Evolutionary conservation across 1,140 invertebrate species (phyloP), one percentile per base, ranked within the genome.

Genomic region (Copidosoma floridanum): DNA sequence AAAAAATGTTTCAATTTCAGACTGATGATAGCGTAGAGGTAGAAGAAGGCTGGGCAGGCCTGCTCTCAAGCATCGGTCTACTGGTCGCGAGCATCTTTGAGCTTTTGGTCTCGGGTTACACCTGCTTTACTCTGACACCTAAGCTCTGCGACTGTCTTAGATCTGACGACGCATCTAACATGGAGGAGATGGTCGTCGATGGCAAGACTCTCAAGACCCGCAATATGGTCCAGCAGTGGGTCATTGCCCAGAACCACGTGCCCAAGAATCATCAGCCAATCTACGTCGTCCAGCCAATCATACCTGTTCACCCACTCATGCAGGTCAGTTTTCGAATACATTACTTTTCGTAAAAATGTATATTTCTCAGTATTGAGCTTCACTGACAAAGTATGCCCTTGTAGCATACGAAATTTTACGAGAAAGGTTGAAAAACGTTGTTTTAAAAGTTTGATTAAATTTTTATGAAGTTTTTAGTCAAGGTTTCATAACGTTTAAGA

Each of bases 171-270:
- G 65, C 67, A 6, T 60, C 64, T 1, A 69, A 77, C 21, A 54
- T 58, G 0, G 50, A 55, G 61, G 54, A 21, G 8, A 12, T 18
- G n/a, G 46, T 29, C 24, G 37, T 29, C 11, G 48, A 50, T n/a
- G 68, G 58, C 38, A 72, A 75, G 21, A 69, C 67, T 3, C 50
- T 80, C 12, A 80, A 80, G 58, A 78, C 75, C 0, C 67, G 71
- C 18, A 80, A 80, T 64, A 80, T 80, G 77, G 78, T 80, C 1
- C 77, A 78, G 29, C 78, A 80, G 41, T 80, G 78, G 78, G 76
- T 80, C 23, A 74, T 74, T 14, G 72, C 78, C 8, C 78, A 80
- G 38, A 78, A 70, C 27, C 74, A 76, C 58, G 62, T 71, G 23
- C 74, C 75, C 40, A 79, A 57, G 5, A 68, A 75, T 48, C n/a